phyloP scores from a whole-genome alignment of 2,888 invertebrate genomes.

The Alsophila aescularia region DNA sequence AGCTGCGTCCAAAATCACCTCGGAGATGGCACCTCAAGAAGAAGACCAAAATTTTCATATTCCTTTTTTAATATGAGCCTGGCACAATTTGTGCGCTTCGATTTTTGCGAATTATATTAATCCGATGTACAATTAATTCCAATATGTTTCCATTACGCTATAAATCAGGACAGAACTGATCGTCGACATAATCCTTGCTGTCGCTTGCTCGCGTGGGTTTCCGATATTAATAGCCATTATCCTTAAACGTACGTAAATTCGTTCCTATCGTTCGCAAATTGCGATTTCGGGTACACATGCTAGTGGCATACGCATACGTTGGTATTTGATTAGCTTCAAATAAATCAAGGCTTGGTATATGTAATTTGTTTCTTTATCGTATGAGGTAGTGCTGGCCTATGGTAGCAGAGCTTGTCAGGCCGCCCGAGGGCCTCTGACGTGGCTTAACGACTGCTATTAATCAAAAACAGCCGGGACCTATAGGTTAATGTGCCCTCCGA shows the following conservation, averaged over 20 bases:
- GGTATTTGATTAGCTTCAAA: slow-evolving; percentile 10
- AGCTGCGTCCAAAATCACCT: too few relatives aligned
- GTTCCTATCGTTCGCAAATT: slow-evolving; percentile 13
- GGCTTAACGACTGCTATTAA: too few relatives aligned
- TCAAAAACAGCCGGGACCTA: too few relatives aligned
- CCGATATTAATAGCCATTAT: slow-evolving; percentile 21
- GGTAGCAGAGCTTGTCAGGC: too few relatives aligned
- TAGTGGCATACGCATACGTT: neutral
- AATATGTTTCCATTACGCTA: slow-evolving; percentile 23
- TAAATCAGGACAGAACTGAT: slow-evolving; percentile 25
- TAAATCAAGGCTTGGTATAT: slow-evolving; percentile 5
- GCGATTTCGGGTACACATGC: slow-evolving; percentile 3
- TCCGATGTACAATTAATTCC: slow-evolving; percentile 2
- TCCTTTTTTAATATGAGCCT: too few relatives aligned
- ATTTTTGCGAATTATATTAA: slow-evolving; percentile 5
- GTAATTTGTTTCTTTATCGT: neutral
- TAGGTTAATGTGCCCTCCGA: too few relatives aligned
- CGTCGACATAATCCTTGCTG: slow-evolving; percentile 16
- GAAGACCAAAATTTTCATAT: too few relatives aligned
- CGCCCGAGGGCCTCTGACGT: too few relatives aligned
- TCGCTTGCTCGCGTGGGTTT: slow-evolving; percentile 7
- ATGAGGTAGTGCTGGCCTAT: too few relatives aligned
- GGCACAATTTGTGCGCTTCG: too few relatives aligned
- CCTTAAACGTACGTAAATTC: slow-evolving; percentile 16
- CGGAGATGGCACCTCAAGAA: too few relatives aligned